phyloP scores from a whole-genome alignment of 2,797 vertebrate species.

The Parambassis ranga region DNA sequence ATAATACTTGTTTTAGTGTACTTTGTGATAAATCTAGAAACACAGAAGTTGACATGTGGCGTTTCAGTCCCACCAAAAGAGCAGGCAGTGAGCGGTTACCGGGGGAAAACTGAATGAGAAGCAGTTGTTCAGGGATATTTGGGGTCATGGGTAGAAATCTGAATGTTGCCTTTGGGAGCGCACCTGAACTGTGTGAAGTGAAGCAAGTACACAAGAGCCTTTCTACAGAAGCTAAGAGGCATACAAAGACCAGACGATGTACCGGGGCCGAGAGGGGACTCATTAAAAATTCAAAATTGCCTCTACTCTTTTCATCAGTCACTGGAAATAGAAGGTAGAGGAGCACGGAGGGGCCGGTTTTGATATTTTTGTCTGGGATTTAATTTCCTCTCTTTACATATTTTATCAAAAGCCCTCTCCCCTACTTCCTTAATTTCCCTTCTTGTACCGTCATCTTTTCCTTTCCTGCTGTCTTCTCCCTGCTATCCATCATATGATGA shows the following conservation, averaged over 20 bases:
- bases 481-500: constrained; percentile 73
- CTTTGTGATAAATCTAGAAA: background rate
- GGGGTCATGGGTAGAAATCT: constrained; percentile 28
- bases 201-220: constrained; percentile 34
- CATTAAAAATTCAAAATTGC: constrained; percentile 72
- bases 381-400: constrained; percentile 81
- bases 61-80: background rate
- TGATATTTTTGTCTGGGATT: constrained; percentile 76
- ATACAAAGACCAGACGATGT: constrained; percentile 28
- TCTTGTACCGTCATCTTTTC: constrained; percentile 21
- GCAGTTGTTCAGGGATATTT: constrained; percentile 13
- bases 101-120: background rate
- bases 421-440: constrained; percentile 22
- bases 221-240: constrained; percentile 19
- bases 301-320: constrained; percentile 66
- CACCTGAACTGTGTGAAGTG: constrained; percentile 45
- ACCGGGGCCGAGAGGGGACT: constrained; percentile 23
- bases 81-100: background rate
- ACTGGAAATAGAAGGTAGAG: constrained; percentile 38
- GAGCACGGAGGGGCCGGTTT: constrained; percentile 37
- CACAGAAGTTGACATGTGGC: background rate
- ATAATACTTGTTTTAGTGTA: too few relatives aligned
- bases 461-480: constrained; percentile 39
- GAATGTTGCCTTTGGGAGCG: constrained; percentile 30
- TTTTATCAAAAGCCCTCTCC: constrained; percentile 63